These are phyloP conservation scores for Coregonus clupeaformis DNA, from an alignment of 2,113 vertebrate genomes.

Conservation along the genomic window DNA sequence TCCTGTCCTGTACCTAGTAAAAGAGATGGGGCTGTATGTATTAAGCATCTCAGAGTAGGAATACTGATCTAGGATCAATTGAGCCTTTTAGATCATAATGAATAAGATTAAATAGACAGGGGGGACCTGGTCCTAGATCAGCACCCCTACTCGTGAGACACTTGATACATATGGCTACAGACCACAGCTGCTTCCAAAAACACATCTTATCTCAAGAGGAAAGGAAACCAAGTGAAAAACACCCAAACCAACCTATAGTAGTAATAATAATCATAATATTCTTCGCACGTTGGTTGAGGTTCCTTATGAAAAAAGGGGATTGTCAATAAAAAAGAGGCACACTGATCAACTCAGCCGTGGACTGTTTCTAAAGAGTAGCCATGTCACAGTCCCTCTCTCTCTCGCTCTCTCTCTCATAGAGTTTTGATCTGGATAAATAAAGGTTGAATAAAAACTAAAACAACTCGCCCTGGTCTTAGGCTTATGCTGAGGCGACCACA, in stretches of 20 bases:
- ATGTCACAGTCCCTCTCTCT: background rate
- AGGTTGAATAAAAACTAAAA: constrained; percentile 35
- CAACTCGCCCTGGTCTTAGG: background rate
- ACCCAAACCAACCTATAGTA: background rate
- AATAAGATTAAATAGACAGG: background rate
- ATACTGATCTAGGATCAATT: background rate
- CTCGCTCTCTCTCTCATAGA: background rate
- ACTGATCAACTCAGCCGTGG: constrained; percentile 28
- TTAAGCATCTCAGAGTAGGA: no score
- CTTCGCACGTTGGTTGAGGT: background rate
- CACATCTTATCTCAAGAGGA: no score
- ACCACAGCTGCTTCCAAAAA: no score
- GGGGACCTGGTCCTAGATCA: background rate
- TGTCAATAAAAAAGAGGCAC: constrained; percentile 56
- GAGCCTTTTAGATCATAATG: background rate
- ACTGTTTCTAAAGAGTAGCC: no score
- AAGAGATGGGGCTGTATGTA: background rate
- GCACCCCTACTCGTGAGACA: background rate
- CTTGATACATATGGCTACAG: no score
- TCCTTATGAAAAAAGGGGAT: background rate
- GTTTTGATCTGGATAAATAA: constrained; percentile 20
- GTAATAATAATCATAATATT: background rate
- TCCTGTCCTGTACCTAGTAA: background rate
- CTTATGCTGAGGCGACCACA: constrained; percentile 22
- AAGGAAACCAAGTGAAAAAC: no score